These are phyloP conservation scores for Eledona agricola DNA, from an alignment of 2,888 invertebrate genomes.

Conservation along the genomic window DNA sequence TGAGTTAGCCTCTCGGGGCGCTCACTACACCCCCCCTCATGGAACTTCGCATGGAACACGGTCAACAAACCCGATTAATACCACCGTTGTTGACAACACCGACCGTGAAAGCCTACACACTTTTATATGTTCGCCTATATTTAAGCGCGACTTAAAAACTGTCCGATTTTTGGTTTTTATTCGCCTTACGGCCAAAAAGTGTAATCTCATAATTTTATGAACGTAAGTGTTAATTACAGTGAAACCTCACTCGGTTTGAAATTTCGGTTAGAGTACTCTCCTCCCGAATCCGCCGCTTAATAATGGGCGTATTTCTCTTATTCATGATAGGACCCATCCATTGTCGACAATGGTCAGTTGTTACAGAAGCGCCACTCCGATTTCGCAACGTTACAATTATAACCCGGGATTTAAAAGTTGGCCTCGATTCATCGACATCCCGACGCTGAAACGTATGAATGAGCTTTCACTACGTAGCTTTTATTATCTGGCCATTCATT, in stretches of 20 bases:
- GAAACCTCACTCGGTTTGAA: conserved; percentile 24
- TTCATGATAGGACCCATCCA: conserved; percentile 19
- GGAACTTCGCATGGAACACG: too few species aligned
- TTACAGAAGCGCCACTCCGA: conserved; percentile 14
- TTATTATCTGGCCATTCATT: conserved; percentile 15
- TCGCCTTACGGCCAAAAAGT: background rate
- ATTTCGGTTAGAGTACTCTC: conserved; percentile 21
- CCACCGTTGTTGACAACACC: too few species aligned
- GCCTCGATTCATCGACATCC: conserved; percentile 5
- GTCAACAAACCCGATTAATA: too few species aligned
- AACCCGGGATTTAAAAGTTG: background rate
- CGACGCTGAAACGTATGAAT: conserved; percentile 9
- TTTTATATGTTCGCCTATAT: too few species aligned
- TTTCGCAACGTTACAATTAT: conserved; percentile 1
- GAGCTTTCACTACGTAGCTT: conserved; percentile 12
- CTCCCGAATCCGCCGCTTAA: conserved; percentile 16
- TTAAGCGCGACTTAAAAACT: too few species aligned
- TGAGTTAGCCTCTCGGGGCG: too few species aligned
- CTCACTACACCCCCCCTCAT: too few species aligned
- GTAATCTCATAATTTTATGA: conserved; percentile 13
- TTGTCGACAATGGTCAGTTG: conserved; percentile 15
- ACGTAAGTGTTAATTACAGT: conserved; percentile 24
- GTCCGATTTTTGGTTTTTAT: too few species aligned
- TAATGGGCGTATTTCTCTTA: conserved; percentile 21
- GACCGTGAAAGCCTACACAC: too few species aligned